Evolutionary conservation across 2,797 vertebrate genomes (phyloP).

Genomic region (Enteromius trimaculatus): DNA sequence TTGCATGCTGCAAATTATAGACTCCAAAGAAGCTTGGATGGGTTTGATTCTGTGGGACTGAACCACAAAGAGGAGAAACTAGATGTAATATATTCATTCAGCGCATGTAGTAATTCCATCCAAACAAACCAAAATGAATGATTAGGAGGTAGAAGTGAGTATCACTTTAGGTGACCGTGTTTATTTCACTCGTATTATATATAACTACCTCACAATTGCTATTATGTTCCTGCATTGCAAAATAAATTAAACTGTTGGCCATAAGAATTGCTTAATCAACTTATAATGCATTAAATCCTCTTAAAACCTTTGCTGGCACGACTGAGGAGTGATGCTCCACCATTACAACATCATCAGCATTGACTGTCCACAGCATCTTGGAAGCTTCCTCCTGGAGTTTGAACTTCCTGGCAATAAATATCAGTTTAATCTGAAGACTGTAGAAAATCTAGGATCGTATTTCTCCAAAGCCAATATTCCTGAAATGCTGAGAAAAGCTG

Average conservation of each 20-base stretch:
- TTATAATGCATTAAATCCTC: background rate
- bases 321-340: constrained; percentile 39
- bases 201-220: background rate
- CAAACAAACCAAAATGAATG: background rate
- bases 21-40: constrained; percentile 54
- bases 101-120: background rate
- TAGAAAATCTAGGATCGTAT: background rate
- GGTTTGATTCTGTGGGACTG: constrained; percentile 41
- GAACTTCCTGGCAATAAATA: constrained; percentile 59
- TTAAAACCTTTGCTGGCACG: constrained; percentile 40
- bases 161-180: background rate
- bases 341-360: constrained; percentile 52
- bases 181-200: background rate
- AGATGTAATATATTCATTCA: background rate
- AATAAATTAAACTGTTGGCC: background rate
- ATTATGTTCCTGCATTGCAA: background rate
- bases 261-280: background rate
- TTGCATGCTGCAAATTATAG: constrained; percentile 45
- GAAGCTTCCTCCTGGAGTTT: constrained; percentile 59
- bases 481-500: background rate
- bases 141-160: background rate
- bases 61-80: constrained; percentile 30
- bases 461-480: background rate
- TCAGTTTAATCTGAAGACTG: background rate
- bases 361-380: constrained; percentile 62